Conservation (phyloP, 2,888 invertebrate species). For the Argynnis bischoffii region DNA sequence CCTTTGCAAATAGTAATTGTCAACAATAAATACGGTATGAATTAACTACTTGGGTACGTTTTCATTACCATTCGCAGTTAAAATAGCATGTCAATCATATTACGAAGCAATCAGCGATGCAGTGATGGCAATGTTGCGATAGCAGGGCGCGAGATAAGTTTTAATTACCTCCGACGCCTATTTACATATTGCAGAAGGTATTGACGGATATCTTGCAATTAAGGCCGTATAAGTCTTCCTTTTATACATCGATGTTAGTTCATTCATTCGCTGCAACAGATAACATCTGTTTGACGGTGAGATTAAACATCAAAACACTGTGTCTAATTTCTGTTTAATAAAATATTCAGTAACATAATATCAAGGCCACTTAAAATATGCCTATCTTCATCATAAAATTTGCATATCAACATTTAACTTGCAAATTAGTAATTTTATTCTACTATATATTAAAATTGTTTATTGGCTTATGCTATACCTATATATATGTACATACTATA, state of each 20-base stretch:
- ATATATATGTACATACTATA: not conserved
- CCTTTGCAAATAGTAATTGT: slow-evolving; percentile 77
- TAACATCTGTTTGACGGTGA: slow-evolving; percentile 73
- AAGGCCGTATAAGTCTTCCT: slow-evolving; percentile 75
- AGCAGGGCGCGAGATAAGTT: slow-evolving; percentile 75
- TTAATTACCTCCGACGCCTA: slow-evolving; percentile 79
- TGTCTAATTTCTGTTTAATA: slow-evolving; percentile 30
- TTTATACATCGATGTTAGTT: slow-evolving; percentile 65
- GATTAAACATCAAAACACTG: slow-evolving; percentile 56
- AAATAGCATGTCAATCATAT: slow-evolving; percentile 80
- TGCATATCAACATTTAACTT: slow-evolving; percentile 52
- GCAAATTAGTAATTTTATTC: slow-evolving; percentile 50
- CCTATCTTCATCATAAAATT: slow-evolving; percentile 50
- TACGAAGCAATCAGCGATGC: slow-evolving; percentile 70
- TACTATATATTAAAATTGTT: slow-evolving; percentile 31
- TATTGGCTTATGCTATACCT: slow-evolving; percentile 23
- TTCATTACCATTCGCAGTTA: slow-evolving; percentile 75
- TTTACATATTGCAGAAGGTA: slow-evolving; percentile 80
- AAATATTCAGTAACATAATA: slow-evolving; percentile 46
- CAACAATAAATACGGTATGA: slow-evolving; percentile 74
- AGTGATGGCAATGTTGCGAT: slow-evolving; percentile 50
- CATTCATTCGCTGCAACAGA: slow-evolving; percentile 62
- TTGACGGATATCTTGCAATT: slow-evolving; percentile 77
- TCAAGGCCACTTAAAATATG: slow-evolving; percentile 50
- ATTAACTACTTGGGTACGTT: slow-evolving; percentile 69